phyloP scores from a whole-genome alignment of 2,888 invertebrate species.

The Xylota segnis region DNA sequence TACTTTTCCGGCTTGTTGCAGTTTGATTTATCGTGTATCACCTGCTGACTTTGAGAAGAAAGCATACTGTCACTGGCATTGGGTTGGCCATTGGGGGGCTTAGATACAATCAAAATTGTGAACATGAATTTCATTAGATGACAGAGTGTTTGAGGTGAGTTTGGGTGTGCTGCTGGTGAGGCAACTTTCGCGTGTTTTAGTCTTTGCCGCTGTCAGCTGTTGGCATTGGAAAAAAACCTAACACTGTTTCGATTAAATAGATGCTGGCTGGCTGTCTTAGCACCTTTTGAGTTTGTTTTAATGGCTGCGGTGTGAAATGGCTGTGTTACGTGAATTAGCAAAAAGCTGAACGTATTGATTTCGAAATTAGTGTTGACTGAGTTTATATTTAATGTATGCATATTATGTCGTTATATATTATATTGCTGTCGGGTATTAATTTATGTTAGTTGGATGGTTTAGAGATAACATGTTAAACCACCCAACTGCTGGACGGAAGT shows the following conservation, averaged over 20 bases:
- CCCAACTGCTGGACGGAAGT: background rate
- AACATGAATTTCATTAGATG: conserved; percentile 37
- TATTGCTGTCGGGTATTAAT: background rate
- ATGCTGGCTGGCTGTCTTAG: conserved; percentile 9
- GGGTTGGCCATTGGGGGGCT: conserved; percentile 1
- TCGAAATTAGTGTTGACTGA: conserved; percentile 2
- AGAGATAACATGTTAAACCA: background rate
- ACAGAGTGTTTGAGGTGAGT: background rate
- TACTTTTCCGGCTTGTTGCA: conserved; percentile 43
- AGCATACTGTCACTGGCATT: conserved; percentile 38
- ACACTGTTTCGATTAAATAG: background rate
- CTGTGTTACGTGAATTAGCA: background rate
- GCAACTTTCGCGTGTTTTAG: conserved; percentile 62
- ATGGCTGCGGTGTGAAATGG: background rate
- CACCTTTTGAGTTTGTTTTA: background rate
- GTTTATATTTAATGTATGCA: background rate
- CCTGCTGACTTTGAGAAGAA: conserved; percentile 59
- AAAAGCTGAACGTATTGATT: background rate
- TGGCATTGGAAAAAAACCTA: background rate
- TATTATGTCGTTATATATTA: background rate
- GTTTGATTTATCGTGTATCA: conserved; percentile 50
- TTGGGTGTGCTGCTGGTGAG: background rate
- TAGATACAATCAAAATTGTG: conserved; percentile 32
- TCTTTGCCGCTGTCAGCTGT: background rate
- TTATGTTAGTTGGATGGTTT: background rate